These are phyloP conservation scores for Lethenteron reissneri DNA, from an alignment of 2,113 vertebrate species.

Conservation along the genomic window DNA sequence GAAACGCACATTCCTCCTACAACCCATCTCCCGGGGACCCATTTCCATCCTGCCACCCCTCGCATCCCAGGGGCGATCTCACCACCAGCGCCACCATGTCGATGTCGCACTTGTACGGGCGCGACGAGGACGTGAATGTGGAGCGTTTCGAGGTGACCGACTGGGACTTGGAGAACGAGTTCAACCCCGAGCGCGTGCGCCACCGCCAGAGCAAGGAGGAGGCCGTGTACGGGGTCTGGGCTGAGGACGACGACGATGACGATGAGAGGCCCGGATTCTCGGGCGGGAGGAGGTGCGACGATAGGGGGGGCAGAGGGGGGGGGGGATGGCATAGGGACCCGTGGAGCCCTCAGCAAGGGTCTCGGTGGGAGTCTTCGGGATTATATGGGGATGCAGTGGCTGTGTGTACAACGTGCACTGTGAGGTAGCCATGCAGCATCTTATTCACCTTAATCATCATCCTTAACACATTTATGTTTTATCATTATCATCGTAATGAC, in stretches of 20 bases:
- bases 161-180: conserved; percentile 90
- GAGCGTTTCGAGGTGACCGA: conserved; percentile 84
- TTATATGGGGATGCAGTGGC: too few species aligned
- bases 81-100: conserved; percentile 35
- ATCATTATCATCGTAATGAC: too few species aligned
- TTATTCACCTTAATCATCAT: too few species aligned
- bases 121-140: conserved; percentile 44
- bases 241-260: conserved; percentile 66
- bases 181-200: conserved; percentile 73
- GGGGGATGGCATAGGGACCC: too few species aligned
- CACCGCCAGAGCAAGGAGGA: conserved; percentile 76
- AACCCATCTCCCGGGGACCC: too few species aligned
- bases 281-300: conserved; percentile 40
- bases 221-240: conserved; percentile 82
- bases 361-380: too few species aligned
- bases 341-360: too few species aligned
- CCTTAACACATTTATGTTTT: too few species aligned
- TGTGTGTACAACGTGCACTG: too few species aligned
- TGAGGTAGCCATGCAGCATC: too few species aligned
- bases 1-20: neutral
- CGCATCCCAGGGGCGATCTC: neutral
- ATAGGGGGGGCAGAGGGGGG: too few species aligned
- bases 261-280: conserved; percentile 80
- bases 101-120: conserved; percentile 68
- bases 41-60: neutral